These are phyloP conservation scores for Stramonita haemastoma DNA, from an alignment of 2,888 invertebrate species.

Conservation along the genomic window DNA sequence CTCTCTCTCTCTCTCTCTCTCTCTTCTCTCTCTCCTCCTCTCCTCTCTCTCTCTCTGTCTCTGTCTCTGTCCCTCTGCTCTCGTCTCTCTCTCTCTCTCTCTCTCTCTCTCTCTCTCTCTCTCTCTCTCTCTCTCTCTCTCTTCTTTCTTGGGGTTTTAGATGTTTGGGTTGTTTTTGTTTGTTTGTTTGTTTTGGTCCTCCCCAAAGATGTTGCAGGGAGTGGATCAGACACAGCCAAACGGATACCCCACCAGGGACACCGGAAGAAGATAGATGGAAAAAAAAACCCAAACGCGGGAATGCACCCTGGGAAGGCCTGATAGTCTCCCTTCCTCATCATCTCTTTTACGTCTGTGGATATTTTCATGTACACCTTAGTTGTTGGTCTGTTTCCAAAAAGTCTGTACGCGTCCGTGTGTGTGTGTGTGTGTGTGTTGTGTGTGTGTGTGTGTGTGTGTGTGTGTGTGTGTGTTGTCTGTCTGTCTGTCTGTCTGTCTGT, in stretches of 20 bases:
- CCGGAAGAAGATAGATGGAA: slow-evolving; percentile 11
- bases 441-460: slow-evolving; percentile 16
- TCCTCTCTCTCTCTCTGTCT: background rate
- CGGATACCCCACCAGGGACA: slow-evolving; percentile 5
- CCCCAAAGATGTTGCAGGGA: background rate
- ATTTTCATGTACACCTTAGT: background rate
- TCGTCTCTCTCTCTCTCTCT: background rate
- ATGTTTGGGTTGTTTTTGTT: too few species aligned
- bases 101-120: slow-evolving; percentile 1
- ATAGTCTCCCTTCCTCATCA: background rate
- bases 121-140: too few species aligned
- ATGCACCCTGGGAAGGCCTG: background rate
- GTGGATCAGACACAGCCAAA: background rate
- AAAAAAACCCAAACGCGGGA: background rate
- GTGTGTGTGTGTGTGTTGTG: slow-evolving; percentile 8
- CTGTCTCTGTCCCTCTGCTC: background rate
- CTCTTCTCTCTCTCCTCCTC: too few species aligned
- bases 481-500: slow-evolving; percentile 6
- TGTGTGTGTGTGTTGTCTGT: too few species aligned
- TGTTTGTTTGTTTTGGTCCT: too few species aligned
- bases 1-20: too few species aligned
- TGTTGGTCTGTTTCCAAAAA: background rate
- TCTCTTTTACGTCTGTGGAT: background rate
- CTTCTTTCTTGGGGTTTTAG: too few species aligned
- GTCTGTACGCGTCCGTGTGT: background rate